Conservation (phyloP, 1,140 invertebrate species). For the Pseudomyrmex concolor region DNA sequence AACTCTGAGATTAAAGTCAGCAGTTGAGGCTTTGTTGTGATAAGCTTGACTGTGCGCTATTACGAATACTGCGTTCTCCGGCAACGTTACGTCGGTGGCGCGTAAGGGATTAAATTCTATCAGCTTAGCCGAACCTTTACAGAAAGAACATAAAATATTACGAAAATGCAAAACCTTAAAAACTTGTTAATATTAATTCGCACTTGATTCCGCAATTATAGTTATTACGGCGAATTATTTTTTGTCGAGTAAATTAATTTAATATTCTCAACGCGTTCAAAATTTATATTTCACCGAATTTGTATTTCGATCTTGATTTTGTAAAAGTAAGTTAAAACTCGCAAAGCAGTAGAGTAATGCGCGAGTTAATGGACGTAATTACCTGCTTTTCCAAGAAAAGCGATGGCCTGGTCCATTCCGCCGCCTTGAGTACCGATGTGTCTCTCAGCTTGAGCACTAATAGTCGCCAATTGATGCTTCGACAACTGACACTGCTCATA, state of each 20-base stretch:
- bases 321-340: not conserved
- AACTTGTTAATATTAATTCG: not conserved
- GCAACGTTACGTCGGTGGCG: slow-evolving; percentile 91
- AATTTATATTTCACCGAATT: not conserved
- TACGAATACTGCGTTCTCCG: slow-evolving; percentile 94
- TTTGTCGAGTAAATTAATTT: not conserved
- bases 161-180: not conserved
- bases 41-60: slow-evolving; percentile 96
- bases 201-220: not conserved
- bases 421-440: slow-evolving; percentile 98
- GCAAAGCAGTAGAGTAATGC: not conserved
- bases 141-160: slow-evolving; percentile 19
- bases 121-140: slow-evolving; percentile 91
- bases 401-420: slow-evolving; percentile 99
- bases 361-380: slow-evolving; percentile 62
- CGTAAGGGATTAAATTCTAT: slow-evolving; percentile 97
- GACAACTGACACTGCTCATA: slow-evolving; percentile 82
- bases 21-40: slow-evolving; percentile 97
- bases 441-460: slow-evolving; percentile 95
- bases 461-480: slow-evolving; percentile 92
- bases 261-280: not conserved
- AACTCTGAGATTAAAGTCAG: slow-evolving; percentile 96
- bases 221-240: not conserved
- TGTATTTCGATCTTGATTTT: not conserved
- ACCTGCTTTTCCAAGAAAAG: slow-evolving; percentile 95